phyloP scores from a whole-genome alignment of 2,797 vertebrate genomes.

The Pampus argenteus region DNA sequence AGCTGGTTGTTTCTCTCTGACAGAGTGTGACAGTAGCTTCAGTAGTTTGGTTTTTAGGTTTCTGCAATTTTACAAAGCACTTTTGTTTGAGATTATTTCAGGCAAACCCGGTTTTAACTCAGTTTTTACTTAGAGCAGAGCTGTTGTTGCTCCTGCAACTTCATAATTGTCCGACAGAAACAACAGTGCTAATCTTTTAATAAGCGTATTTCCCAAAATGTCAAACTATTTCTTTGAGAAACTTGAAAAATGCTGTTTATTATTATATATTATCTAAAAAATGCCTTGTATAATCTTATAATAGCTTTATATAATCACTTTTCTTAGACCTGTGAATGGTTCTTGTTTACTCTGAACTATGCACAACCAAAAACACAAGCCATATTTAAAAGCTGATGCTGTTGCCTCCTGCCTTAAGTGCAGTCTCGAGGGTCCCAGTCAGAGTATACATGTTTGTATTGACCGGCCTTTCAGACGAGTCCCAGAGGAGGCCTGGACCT shows the following conservation, averaged over 20 bases:
- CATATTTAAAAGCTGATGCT: conserved; percentile 38
- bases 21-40: neutral
- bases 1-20: neutral
- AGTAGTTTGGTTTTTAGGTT: neutral
- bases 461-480: conserved; percentile 49
- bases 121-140: neutral
- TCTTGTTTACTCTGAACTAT: conserved; percentile 39
- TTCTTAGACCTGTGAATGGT: conserved; percentile 9
- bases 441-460: conserved; percentile 37
- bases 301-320: neutral
- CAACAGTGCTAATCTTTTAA: neutral
- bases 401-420: conserved; percentile 59
- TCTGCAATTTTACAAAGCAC: neutral
- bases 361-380: conserved; percentile 32
- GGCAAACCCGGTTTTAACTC: neutral
- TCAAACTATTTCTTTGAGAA: conserved; percentile 12
- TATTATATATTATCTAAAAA: conserved; percentile 17
- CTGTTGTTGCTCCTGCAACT: neutral
- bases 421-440: conserved; percentile 31
- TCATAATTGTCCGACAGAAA: neutral
- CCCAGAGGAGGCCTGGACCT: conserved; percentile 43
- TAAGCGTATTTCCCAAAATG: conserved; percentile 1
- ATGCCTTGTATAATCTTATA: conserved; percentile 37
- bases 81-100: neutral
- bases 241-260: conserved; percentile 15